Conservation (phyloP, 2,113 vertebrate species). For the Axis porcinus region DNA sequence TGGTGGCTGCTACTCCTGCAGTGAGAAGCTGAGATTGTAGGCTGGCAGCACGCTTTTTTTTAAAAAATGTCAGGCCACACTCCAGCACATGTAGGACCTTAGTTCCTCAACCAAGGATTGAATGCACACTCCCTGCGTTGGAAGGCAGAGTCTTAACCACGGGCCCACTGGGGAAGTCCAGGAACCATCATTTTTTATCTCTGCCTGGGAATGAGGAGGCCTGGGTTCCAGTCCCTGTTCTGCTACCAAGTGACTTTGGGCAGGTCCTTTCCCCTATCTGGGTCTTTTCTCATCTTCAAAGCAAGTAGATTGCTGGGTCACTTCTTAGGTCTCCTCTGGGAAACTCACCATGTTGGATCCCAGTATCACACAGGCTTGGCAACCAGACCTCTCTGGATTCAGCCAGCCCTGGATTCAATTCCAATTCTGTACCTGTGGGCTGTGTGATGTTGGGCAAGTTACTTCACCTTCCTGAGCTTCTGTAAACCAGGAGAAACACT, state of each 20-base stretch:
- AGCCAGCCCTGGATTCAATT: not conserved
- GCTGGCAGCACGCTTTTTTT: not conserved
- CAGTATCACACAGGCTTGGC: not conserved
- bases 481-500: not conserved
- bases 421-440: not conserved
- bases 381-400: not conserved
- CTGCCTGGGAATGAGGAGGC: not conserved
- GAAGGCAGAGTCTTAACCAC: not conserved
- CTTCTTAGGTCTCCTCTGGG: not conserved
- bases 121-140: not conserved
- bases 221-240: not conserved
- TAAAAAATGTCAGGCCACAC: not conserved
- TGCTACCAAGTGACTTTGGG: not conserved
- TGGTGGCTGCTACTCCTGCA: not conserved
- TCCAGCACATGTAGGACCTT: not conserved
- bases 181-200: not conserved
- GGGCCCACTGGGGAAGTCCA: not conserved
- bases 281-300: not conserved
- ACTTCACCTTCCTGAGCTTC: not conserved
- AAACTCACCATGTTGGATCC: not conserved
- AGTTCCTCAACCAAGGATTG: not conserved
- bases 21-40: not conserved
- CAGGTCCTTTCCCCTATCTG: not conserved
- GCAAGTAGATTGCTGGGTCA: not conserved
- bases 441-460: not conserved